Base-by-base conservation (phyloP, 2,113 vertebrate genomes). In the Rynchops niger region DNA sequence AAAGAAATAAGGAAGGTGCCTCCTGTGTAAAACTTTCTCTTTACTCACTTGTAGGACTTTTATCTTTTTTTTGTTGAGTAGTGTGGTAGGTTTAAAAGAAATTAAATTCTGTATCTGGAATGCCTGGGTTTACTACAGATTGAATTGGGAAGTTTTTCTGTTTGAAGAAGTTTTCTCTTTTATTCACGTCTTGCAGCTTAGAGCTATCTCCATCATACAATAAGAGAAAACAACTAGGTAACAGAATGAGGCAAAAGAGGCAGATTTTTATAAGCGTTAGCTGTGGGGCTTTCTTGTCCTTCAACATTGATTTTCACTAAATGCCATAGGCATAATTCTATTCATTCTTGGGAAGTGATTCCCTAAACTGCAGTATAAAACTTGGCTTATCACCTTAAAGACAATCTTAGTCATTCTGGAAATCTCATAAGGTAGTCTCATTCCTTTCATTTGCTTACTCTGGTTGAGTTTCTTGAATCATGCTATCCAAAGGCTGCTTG, bases 291-390 rank as follows among this genome's bases (percentile, higher is more conserved):
- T 90, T 66, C 43, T 83, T 94, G 85, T 97, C 78, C 85, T 97
- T 97, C 92, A 83, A 82, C 94, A 96, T 55, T 95, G 88, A 97
- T 97, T 98, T 95, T 86, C 69, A 49, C 93, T 86, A 84, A 83
- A 95, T 95, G 73, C 93, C 71, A 92, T 23, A 26, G 66, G 92
- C 85, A 25, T 84, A 92, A 87, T 96, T 96, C 94, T 96, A 45
- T 96, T 91, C 92, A 55, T 94, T 88, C 90, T 42, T 94, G 88
- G 72, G 88, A 95, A 97, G 58, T 67, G 66, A 95, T 94, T 95
- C 89, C 89, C 95, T 94, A 86, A 96, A 93, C 95, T 77, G 80
- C 77, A 88, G 81, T 90, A 72, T 86, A 65, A 94, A 96, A 92
- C 77, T 83, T 94, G 82, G 89, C 78, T 95, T 97, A 95, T 95